Conservation (phyloP, 2,113 vertebrate species). For the Prionailurus viverrinus region DNA sequence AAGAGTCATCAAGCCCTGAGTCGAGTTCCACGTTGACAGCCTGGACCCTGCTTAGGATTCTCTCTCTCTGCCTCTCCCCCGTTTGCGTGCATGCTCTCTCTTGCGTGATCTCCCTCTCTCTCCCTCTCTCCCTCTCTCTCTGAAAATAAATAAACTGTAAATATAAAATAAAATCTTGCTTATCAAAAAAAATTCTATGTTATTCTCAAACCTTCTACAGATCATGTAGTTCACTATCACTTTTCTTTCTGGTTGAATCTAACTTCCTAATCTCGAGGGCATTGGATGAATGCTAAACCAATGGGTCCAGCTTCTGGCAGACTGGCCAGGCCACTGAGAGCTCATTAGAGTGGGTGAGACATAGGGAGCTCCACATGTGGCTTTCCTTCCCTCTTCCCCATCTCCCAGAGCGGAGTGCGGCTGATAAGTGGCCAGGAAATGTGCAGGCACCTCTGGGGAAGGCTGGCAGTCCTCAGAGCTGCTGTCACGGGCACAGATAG, state of each 20-base stretch:
- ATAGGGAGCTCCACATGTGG: neutral
- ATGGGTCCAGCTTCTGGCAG: neutral
- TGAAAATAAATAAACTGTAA: too few relatives aligned
- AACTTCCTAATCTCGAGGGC: neutral
- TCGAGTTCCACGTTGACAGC: too few relatives aligned
- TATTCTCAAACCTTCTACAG: neutral
- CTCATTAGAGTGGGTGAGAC: neutral
- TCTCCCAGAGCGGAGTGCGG: accelerated
- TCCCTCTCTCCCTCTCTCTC: too few relatives aligned
- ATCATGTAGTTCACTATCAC: too few relatives aligned
- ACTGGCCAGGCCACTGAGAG: neutral
- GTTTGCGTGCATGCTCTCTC: too few relatives aligned
- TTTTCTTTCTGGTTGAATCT: neutral
- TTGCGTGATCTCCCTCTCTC: too few relatives aligned
- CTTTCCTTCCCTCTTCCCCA: neutral
- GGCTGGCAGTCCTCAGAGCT: neutral
- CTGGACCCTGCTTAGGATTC: too few relatives aligned
- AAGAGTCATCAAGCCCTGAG: too few relatives aligned
- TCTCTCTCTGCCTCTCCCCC: too few relatives aligned
- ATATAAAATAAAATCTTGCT: neutral
- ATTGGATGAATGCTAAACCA: neutral
- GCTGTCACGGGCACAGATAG: neutral
- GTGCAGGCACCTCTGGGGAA: neutral
- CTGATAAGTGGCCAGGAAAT: too few relatives aligned
- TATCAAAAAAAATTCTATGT: neutral